A percentile compares a stretch with the other conserved stretches of the same genome.
Conservation (phyloP, 1,140 invertebrate species). For the Zophobas atratus region DNA sequence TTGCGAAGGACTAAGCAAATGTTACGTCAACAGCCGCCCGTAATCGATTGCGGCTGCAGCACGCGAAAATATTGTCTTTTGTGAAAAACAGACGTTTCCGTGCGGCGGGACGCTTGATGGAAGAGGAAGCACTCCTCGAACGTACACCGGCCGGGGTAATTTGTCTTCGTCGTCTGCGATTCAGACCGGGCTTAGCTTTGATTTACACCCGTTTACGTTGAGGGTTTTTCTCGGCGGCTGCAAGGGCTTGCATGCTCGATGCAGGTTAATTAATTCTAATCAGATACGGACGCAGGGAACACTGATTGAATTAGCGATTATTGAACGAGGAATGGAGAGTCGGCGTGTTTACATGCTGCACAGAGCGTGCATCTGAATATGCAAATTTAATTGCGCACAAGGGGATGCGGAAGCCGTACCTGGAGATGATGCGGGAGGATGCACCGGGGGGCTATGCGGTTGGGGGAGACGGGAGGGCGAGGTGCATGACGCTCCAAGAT, state of each 20-base stretch:
- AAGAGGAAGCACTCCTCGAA: constrained; percentile 34
- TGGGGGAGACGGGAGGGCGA: no score
- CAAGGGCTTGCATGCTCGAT: constrained; percentile 26
- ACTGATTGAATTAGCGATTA: constrained; percentile 34
- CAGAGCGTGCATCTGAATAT: constrained; percentile 26
- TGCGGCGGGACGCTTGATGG: constrained; percentile 16
- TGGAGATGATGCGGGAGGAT: no score
- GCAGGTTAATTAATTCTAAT: constrained; percentile 21
- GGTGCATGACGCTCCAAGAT: no score
- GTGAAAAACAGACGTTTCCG: constrained; percentile 20
- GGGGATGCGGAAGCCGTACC: neutral
- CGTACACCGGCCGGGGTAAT: constrained; percentile 49
- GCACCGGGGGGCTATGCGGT: no score
- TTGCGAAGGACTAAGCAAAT: constrained; percentile 40
- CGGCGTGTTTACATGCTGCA: constrained; percentile 23
- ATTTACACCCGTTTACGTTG: constrained; percentile 49
- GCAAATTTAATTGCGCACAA: constrained; percentile 28
- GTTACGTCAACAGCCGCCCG: constrained; percentile 22
- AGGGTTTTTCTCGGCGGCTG: neutral
- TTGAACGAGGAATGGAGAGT: constrained; percentile 18
- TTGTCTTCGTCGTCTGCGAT: constrained; percentile 55
- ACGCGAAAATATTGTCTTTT: constrained; percentile 25
- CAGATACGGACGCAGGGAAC: constrained; percentile 10
- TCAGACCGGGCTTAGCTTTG: constrained; percentile 54
- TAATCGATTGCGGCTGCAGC: constrained; percentile 23